Evolutionary conservation across 2,888 invertebrate species (phyloP).

Genomic region (Geophilus truncorum): DNA sequence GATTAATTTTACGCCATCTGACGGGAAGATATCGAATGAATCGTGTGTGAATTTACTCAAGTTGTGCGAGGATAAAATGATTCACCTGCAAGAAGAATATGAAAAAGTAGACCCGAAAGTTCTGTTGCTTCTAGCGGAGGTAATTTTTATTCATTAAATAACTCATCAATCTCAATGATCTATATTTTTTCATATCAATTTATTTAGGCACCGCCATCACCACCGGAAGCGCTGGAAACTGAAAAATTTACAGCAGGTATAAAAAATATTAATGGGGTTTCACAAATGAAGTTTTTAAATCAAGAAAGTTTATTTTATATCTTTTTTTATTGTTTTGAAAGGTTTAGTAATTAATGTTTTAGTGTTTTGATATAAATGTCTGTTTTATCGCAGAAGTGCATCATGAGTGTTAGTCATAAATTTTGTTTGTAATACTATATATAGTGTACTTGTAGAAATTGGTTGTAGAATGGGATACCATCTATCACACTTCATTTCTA

Average conservation of each 20-base stretch:
- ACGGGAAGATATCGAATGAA: neutral
- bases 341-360: too few relatives aligned
- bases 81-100: neutral
- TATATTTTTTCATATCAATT: neutral
- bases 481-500: too few relatives aligned
- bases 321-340: too few relatives aligned
- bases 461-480: too few relatives aligned
- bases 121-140: neutral
- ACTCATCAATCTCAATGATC: neutral
- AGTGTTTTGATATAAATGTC: too few relatives aligned
- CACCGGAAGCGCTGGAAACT: neutral
- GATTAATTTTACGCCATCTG: neutral
- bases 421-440: too few relatives aligned
- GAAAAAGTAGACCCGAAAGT: neutral
- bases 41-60: neutral
- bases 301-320: too few relatives aligned
- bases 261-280: neutral
- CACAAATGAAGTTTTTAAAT: neutral
- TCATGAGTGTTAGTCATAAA: too few relatives aligned
- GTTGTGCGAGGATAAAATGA: neutral
- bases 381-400: too few relatives aligned
- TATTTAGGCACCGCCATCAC: neutral
- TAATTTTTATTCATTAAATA: neutral
- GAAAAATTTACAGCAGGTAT: conserved; percentile 2
- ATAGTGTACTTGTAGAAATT: too few relatives aligned